Evolutionary conservation across 2,888 invertebrate genomes (phyloP).

Genomic region (Stratiomys singularior): DNA sequence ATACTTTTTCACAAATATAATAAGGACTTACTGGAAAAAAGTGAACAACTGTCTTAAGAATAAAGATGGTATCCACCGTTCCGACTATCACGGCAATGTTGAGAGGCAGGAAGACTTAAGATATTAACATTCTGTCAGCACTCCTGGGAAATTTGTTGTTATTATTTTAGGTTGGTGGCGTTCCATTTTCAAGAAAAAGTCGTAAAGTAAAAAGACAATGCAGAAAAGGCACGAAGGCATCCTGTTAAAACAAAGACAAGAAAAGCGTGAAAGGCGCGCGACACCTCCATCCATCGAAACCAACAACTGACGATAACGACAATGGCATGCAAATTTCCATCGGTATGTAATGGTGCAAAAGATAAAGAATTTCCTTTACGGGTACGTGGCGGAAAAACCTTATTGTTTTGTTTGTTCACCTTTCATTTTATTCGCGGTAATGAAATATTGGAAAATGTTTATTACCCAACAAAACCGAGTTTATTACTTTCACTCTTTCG

Average conservation of each 20-base stretch:
- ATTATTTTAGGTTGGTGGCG: conserved; percentile 7
- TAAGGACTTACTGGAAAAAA: too few relatives aligned
- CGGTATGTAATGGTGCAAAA: conserved; percentile 14
- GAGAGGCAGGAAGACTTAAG: conserved; percentile 6
- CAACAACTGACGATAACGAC: not conserved
- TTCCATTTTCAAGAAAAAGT: not conserved
- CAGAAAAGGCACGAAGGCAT: not conserved
- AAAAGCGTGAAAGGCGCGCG: not conserved
- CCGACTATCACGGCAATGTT: too few relatives aligned
- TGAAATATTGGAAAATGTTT: not conserved
- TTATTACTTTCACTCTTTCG: not conserved
- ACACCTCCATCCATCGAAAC: not conserved
- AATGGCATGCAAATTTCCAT: conserved; percentile 12
- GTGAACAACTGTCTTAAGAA: too few relatives aligned
- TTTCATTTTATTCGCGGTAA: not conserved
- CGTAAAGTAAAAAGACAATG: conserved; percentile 12
- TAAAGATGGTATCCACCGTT: too few relatives aligned
- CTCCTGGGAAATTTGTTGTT: conserved; percentile 26
- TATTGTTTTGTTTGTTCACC: conserved; percentile 16
- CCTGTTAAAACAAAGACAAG: not conserved
- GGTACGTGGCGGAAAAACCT: not conserved
- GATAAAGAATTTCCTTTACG: conserved; percentile 18
- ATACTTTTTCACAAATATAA: too few relatives aligned
- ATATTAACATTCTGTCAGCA: conserved; percentile 38
- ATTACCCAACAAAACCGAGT: not conserved